Percentiles rank a stretch among this genome's conserved stretches.
Evolutionary conservation across 2,797 vertebrate species (phyloP).

Genomic region (Triplophysa bombifrons): DNA sequence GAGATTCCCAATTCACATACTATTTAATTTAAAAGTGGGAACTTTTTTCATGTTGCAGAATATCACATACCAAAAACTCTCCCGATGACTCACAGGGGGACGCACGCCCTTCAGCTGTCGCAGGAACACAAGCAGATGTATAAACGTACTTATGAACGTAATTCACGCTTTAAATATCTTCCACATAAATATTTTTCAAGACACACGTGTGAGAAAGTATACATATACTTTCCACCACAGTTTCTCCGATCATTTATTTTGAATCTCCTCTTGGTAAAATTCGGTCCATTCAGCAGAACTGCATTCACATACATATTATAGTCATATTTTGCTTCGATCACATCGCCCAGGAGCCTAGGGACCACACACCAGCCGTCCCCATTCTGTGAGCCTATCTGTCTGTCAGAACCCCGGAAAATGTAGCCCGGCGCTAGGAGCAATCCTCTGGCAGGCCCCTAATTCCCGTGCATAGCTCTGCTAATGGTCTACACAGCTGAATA

Average conservation of each 20-base stretch:
- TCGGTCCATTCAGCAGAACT: background rate
- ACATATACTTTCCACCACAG: background rate
- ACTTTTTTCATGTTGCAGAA: background rate
- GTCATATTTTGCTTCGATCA: constrained; percentile 8
- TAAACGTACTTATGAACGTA: background rate
- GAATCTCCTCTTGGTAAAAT: background rate
- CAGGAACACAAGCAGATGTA: background rate
- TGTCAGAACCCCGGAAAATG: constrained; percentile 30
- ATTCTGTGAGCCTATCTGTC: constrained; percentile 9
- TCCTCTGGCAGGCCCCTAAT: constrained; percentile 65
- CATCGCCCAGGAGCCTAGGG: background rate
- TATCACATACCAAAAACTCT: background rate
- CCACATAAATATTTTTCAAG: background rate
- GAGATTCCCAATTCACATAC: background rate
- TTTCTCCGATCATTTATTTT: background rate
- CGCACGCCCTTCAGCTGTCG: background rate
- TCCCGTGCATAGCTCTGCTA: constrained; percentile 71
- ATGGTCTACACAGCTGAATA: constrained; percentile 79
- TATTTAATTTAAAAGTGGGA: background rate
- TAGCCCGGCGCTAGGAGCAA: constrained; percentile 15
- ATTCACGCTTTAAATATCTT: background rate
- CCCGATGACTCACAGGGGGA: background rate
- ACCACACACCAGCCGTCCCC: constrained; percentile 10
- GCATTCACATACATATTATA: background rate
- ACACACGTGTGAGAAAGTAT: background rate